Base-by-base conservation (phyloP, 2,113 vertebrate genomes). In the Benitochromis conjunctus region DNA sequence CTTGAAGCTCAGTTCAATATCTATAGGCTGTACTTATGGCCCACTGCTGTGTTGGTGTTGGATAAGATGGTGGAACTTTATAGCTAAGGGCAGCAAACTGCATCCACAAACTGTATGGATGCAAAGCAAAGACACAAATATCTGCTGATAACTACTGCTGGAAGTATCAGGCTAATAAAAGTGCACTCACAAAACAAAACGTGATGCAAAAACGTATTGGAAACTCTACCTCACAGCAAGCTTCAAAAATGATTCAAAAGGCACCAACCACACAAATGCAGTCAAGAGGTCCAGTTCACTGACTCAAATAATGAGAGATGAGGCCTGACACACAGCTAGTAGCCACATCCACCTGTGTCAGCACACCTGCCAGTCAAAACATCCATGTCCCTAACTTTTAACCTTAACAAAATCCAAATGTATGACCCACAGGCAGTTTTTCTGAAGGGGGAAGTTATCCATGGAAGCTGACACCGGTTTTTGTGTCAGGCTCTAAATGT, bases 171-270 rank as follows among this genome's bases (percentile, higher is more conserved):
- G 31, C 69, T 51, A 74, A 51, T 29, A 51, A 19, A 51, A 74
- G 19, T 74, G 43, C 43, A 74, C 5, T 74, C 43, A 10, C 16
- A 74, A 74, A 74, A 51, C 24, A 51, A 51, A 74, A 5, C 43
- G 51, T 51, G 43, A 41, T 16, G 38, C n/a, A 71, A 71, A 16
- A 21, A 26, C 1, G 26, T 26, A 24, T 16, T 16, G 24, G 24
- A 51, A 51, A 19, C 8, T n/a, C 6, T 54, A n/a, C 69, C 6
- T 76, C 16, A 2, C 4, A 51, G 4, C 43, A 51, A 26, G 46
- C 3, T 66, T 66, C 0, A 3, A 1, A 51, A 51, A 76, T 19
- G 4, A 19, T 0, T 31, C 69, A 0, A 51, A 51, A 76, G 9
- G 69, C 24, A 2, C 24, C 43, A 31, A 13, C 26, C 18, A 29